phyloP scores from a whole-genome alignment of 2,888 invertebrate species.

The Drepanosiphum platanoidis region DNA sequence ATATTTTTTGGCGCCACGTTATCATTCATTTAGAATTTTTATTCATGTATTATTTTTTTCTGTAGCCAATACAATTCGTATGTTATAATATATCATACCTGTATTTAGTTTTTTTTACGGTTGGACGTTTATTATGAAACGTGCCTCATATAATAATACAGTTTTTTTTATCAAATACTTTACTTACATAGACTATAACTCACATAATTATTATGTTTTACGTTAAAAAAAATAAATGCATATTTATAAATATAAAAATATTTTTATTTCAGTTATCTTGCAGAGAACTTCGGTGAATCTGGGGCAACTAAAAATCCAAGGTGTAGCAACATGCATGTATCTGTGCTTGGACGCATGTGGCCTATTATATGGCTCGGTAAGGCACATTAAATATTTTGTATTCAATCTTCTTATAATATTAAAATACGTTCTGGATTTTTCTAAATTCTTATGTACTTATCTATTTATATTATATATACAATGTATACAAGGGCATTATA shows the following conservation, averaged over 20 bases:
- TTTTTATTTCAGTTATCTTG: conserved; percentile 74
- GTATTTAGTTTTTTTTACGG: neutral
- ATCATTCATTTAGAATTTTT: neutral
- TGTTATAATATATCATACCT: too few relatives aligned
- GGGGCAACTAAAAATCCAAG: conserved; percentile 88
- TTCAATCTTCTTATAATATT: neutral
- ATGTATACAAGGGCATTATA: too few relatives aligned
- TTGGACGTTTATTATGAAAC: neutral
- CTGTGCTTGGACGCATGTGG: conserved; percentile 91
- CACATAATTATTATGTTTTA: neutral
- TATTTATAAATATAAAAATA: neutral
- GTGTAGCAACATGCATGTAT: conserved; percentile 86
- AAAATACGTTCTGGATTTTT: neutral
- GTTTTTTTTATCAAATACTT: neutral
- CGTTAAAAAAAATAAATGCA: neutral
- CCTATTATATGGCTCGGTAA: conserved; percentile 87
- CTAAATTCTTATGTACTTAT: neutral
- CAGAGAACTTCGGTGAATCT: conserved; percentile 77
- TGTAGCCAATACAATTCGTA: neutral
- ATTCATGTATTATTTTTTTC: neutral
- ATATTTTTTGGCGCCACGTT: conserved; percentile 12
- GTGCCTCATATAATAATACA: neutral
- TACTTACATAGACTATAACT: neutral
- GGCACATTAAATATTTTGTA: conserved; percentile 66
- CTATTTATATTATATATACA: too few relatives aligned